Conservation (phyloP, 2,888 invertebrate genomes). For the Calameuta pallipes region DNA sequence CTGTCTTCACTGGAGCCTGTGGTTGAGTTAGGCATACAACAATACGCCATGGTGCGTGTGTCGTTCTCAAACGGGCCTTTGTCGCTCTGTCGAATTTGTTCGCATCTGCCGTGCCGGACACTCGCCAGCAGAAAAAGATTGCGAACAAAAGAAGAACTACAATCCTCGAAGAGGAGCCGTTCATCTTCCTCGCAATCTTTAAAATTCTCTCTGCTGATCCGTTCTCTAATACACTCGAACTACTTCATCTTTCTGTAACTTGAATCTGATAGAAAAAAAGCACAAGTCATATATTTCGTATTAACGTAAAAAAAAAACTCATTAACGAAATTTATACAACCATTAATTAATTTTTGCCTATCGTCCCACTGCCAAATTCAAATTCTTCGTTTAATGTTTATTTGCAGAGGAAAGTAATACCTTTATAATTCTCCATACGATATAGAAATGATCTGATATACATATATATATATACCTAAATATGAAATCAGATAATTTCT, state of each 20-base stretch:
- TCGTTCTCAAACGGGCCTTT: conserved; percentile 41
- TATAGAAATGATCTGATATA: background rate
- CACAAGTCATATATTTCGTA: background rate
- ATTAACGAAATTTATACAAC: background rate
- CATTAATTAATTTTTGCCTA: background rate
- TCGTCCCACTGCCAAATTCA: background rate
- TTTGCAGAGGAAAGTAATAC: background rate
- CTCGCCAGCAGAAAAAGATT: conserved; percentile 35
- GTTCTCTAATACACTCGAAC: conserved; percentile 19
- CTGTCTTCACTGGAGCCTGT: conserved; percentile 49
- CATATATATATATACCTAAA: background rate
- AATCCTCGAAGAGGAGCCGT: conserved; percentile 40
- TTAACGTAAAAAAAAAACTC: background rate
- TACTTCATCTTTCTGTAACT: conserved; percentile 25
- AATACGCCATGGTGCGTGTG: conserved; percentile 53
- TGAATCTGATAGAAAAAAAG: conserved; percentile 24
- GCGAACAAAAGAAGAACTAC: conserved; percentile 47
- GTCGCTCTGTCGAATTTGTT: conserved; percentile 48
- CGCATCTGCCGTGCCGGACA: conserved; percentile 39
- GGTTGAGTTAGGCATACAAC: conserved; percentile 59
- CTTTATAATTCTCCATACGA: background rate
- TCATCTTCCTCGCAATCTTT: conserved; percentile 47
- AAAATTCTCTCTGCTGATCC: conserved; percentile 3
- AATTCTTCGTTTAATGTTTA: background rate
- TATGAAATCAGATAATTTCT: background rate